phyloP scores from a whole-genome alignment of 1,140 invertebrate genomes.

The Bradysia coprophila region DNA sequence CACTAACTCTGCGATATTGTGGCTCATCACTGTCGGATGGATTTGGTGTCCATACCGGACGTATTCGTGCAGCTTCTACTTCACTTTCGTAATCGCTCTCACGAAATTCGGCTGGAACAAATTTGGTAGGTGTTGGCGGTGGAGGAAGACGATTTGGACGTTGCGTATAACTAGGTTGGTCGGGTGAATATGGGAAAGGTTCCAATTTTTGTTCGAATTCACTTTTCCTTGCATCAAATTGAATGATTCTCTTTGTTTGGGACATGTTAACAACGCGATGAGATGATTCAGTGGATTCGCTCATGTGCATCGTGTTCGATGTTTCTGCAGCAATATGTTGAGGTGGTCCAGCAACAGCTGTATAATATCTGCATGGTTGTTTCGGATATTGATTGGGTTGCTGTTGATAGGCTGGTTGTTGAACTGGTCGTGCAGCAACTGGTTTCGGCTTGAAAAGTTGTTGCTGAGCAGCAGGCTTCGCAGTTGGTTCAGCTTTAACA shows the following conservation, averaged over 20 bases:
- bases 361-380: constrained; percentile 27
- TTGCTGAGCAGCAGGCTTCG: constrained; percentile 12
- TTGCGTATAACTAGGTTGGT: too few species aligned
- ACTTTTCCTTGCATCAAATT: constrained; percentile 28
- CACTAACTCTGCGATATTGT: constrained; percentile 36
- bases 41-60: constrained; percentile 36
- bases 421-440: constrained; percentile 30
- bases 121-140: constrained; percentile 40
- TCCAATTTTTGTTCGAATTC: constrained; percentile 14
- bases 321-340: constrained; percentile 40
- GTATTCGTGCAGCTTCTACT: constrained; percentile 34
- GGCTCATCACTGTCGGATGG: constrained; percentile 34
- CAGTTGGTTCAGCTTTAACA: constrained; percentile 17
- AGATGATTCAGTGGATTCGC: constrained; percentile 43
- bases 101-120: constrained; percentile 41
- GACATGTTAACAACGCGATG: constrained; percentile 43
- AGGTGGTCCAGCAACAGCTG: constrained; percentile 29
- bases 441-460: constrained; percentile 28
- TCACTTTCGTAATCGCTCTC: constrained; percentile 58
- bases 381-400: constrained; percentile 31
- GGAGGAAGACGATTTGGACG: constrained; percentile 22
- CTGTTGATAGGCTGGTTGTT: constrained; percentile 30
- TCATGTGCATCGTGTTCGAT: constrained; percentile 44
- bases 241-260: constrained; percentile 45
- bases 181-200: constrained; percentile 28